Conservation (phyloP, 2,888 invertebrate genomes). For the Drosophila mayaguana region DNA sequence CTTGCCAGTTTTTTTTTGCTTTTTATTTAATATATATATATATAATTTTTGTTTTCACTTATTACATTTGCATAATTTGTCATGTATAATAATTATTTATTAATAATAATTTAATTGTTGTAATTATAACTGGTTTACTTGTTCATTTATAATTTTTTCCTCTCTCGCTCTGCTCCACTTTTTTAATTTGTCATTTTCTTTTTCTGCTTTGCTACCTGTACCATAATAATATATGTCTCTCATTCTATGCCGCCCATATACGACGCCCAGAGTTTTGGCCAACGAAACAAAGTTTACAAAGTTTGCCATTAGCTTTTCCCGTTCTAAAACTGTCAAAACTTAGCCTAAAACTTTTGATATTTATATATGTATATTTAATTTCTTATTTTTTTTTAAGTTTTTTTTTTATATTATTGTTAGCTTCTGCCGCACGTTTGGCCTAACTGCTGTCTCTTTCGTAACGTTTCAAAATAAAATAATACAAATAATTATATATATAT, state of each 20-base stretch:
- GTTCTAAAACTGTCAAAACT: constrained; percentile 63
- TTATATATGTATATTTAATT: constrained; percentile 36
- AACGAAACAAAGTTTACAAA: constrained; percentile 75
- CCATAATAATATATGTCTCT: constrained; percentile 33
- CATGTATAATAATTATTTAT: constrained; percentile 78
- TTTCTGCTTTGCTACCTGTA: constrained; percentile 26
- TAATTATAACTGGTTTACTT: constrained; percentile 77
- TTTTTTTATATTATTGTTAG: constrained; percentile 66
- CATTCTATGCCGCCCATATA: constrained; percentile 52
- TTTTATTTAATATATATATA: constrained; percentile 35
- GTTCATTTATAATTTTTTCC: constrained; percentile 54
- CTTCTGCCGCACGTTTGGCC: constrained; percentile 52
- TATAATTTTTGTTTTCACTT: constrained; percentile 48
- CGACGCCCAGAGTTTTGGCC: constrained; percentile 75
- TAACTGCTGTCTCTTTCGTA: constrained; percentile 42
- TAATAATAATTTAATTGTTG: constrained; percentile 79
- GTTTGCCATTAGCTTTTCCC: constrained; percentile 38
- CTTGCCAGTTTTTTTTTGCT: constrained; percentile 61
- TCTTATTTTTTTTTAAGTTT: constrained; percentile 5
- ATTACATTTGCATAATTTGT: constrained; percentile 68
- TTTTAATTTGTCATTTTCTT: not conserved
- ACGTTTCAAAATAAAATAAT: constrained; percentile 9
- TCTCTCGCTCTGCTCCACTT: not conserved
- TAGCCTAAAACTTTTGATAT: constrained; percentile 64
- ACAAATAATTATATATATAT: too few relatives aligned